These are phyloP conservation scores for Ameiurus melas DNA, from an alignment of 2,113 vertebrate species.

Conservation along the genomic window DNA sequence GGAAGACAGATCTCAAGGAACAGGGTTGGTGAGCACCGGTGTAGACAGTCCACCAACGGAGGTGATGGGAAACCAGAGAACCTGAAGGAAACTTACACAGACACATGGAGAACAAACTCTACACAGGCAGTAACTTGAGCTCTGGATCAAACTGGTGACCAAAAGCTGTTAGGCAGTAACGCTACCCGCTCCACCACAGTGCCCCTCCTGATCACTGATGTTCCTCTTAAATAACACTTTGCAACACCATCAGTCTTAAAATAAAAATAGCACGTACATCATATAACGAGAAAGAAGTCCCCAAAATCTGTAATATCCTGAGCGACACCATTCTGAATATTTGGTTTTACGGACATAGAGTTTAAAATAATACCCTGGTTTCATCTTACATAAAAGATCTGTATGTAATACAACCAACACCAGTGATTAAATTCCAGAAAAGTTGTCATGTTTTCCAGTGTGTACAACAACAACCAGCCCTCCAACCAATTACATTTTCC, in stretches of 20 bases:
- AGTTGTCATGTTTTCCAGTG: not conserved
- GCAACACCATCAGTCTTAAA: too few relatives aligned
- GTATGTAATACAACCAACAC: not conserved
- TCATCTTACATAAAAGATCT: not conserved
- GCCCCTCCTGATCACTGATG: too few relatives aligned
- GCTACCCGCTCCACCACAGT: too few relatives aligned
- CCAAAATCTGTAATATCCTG: not conserved
- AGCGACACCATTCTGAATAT: not conserved
- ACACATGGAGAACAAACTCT: not conserved
- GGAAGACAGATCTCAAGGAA: too few relatives aligned
- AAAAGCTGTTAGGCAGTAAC: not conserved
- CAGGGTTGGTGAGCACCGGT: too few relatives aligned
- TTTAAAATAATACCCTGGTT: not conserved
- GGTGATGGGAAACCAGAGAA: not conserved
- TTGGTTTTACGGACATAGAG: not conserved
- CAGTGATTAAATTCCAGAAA: not conserved
- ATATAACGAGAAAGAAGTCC: not conserved
- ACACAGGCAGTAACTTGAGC: not conserved
- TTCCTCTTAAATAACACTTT: too few relatives aligned
- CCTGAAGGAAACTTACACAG: not conserved
- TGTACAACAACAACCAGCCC: conserved; percentile 9
- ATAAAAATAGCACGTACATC: not conserved
- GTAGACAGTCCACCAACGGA: not conserved
- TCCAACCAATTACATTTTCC: not conserved
- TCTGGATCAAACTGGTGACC: not conserved